These are phyloP conservation scores for Hemicentrotus pulcherrimus DNA, from an alignment of 35 echinoderm and acorn worm species.

Conservation along the genomic window DNA sequence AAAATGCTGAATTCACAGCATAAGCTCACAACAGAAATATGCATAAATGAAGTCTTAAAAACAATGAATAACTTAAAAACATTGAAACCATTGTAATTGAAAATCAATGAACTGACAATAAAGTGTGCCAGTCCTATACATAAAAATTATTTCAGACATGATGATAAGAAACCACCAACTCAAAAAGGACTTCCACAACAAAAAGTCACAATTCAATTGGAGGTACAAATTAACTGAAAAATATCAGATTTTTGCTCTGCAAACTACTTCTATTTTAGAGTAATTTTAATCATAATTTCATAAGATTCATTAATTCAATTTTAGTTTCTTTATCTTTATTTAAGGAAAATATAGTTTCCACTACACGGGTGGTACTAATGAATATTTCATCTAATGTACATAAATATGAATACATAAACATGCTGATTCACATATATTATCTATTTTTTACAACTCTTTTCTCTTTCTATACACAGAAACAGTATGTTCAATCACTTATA, in stretches of 20 bases:
- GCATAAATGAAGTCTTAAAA: not conserved
- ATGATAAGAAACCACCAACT: not conserved
- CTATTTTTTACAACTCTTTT: not conserved
- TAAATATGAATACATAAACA: constrained; percentile 14
- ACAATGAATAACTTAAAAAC: constrained; percentile 4
- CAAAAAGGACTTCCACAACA: not conserved
- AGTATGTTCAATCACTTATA: not conserved
- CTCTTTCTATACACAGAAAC: not conserved
- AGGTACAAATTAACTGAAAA: not conserved
- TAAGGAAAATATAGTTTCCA: not conserved
- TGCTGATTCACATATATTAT: constrained; percentile 7
- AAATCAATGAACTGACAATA: not conserved
- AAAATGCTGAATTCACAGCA: not conserved
- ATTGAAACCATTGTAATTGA: not conserved
- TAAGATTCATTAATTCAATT: not conserved
- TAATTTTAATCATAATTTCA: not conserved
- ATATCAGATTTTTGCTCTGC: not conserved
- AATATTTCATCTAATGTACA: constrained; percentile 7
- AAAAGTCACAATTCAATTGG: not conserved
- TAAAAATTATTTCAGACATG: not conserved
- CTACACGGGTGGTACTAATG: not conserved
- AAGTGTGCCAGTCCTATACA: not conserved
- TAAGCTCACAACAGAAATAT: not conserved
- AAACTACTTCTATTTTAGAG: not conserved
- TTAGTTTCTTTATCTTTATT: not conserved